phyloP scores from a whole-genome alignment of 2,888 invertebrate genomes.

The Oegoconia quadripuncta region DNA sequence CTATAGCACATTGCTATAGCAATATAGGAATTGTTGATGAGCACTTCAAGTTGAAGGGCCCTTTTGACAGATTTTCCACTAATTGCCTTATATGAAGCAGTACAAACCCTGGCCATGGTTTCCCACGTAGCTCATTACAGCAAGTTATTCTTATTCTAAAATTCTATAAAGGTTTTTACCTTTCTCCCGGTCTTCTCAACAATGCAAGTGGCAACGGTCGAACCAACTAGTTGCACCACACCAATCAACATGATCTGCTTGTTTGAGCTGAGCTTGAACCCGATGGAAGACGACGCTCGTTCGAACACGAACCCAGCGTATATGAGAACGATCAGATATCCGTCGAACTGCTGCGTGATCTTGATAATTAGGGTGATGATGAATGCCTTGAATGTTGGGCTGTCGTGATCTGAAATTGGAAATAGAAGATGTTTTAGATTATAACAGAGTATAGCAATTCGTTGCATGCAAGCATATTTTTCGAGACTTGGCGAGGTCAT shows the following conservation, averaged over 20 bases:
- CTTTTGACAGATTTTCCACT: too few species aligned
- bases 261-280: constrained; percentile 56
- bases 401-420: constrained; percentile 51
- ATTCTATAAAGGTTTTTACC: constrained; percentile 39
- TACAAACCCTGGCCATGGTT: too few species aligned
- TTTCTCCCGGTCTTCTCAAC: constrained; percentile 70
- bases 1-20: too few species aligned
- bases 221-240: constrained; percentile 57
- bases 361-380: constrained; percentile 66
- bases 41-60: too few species aligned
- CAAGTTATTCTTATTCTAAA: too few species aligned
- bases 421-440: neutral
- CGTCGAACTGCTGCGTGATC: constrained; percentile 68
- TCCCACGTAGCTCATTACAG: too few species aligned
- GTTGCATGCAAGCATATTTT: too few species aligned
- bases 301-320: constrained; percentile 66
- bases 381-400: constrained; percentile 63
- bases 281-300: constrained; percentile 54
- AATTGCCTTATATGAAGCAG: too few species aligned
- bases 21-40: too few species aligned
- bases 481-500: too few species aligned
- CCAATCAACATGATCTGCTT: constrained; percentile 70
- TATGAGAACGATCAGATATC: constrained; percentile 67
- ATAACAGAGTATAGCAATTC: too few species aligned
- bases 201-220: constrained; percentile 57